Conservation (phyloP, 2,113 vertebrate genomes). For the Lepus timidus region DNA sequence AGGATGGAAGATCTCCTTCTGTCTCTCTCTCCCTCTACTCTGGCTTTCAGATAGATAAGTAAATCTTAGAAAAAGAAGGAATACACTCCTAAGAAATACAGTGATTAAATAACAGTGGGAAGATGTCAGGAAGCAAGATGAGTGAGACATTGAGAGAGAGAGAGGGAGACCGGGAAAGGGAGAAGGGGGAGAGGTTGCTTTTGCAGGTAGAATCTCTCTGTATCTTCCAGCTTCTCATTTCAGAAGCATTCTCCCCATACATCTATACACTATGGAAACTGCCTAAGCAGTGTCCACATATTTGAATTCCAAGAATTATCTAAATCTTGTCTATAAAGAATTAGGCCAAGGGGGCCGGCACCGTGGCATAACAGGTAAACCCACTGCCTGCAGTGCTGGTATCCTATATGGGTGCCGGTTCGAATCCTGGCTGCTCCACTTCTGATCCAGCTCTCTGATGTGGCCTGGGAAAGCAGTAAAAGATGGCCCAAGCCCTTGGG, state of each 20-base stretch:
- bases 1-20: too few relatives aligned
- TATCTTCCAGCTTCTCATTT: neutral
- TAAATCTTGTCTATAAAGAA: neutral
- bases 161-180: neutral
- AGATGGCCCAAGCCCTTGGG: too few relatives aligned
- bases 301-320: neutral
- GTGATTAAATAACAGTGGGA: neutral
- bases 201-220: too few relatives aligned
- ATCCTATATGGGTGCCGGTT: too few relatives aligned
- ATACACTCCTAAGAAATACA: neutral
- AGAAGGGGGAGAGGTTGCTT: neutral
- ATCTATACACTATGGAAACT: neutral
- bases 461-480: too few relatives aligned
- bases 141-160: neutral
- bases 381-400: too few relatives aligned
- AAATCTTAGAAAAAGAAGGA: neutral
- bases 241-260: neutral
- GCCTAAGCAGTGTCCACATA: neutral
- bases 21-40: too few relatives aligned
- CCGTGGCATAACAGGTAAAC: too few relatives aligned
- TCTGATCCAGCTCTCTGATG: too few relatives aligned
- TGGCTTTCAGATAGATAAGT: too few relatives aligned
- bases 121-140: neutral
- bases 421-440: too few relatives aligned
- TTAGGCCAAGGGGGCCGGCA: neutral